A percentile compares a stretch with the other conserved stretches of the same genome.
These are phyloP conservation scores for Oscheius sp. DNA, from an alignment of 1,140 invertebrate genomes.

Conservation along the genomic window DNA sequence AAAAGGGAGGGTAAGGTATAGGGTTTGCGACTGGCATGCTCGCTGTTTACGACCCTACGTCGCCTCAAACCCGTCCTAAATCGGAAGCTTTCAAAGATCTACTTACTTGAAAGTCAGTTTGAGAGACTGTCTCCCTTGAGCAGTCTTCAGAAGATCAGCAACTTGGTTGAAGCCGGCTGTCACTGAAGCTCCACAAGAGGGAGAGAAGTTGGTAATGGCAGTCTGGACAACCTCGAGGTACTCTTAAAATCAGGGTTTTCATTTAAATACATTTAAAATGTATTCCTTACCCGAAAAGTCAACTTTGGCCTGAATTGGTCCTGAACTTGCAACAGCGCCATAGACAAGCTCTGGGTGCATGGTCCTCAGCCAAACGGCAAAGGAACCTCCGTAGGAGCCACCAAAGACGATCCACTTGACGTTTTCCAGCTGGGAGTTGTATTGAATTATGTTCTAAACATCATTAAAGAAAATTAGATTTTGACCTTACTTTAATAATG, in stretches of 20 bases:
- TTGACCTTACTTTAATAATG: conserved; percentile 29
- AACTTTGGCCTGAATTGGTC: conserved; percentile 39
- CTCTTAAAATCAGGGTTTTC: no score
- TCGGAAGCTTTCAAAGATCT: background rate
- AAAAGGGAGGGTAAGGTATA: no score
- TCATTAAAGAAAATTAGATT: background rate
- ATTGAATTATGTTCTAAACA: background rate
- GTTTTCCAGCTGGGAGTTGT: background rate
- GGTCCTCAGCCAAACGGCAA: conserved; percentile 41
- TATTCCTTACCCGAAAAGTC: conserved; percentile 41
- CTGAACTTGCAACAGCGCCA: conserved; percentile 35
- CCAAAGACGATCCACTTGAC: conserved; percentile 43
- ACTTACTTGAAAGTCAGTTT: conserved; percentile 27
- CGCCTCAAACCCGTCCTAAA: no score
- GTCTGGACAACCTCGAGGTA: conserved; percentile 36
- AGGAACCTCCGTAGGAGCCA: conserved; percentile 40
- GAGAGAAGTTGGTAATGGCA: conserved; percentile 11
- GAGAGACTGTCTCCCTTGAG: conserved; percentile 21
- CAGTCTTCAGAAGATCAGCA: conserved; percentile 24
- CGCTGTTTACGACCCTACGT: no score
- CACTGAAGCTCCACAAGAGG: conserved; percentile 16
- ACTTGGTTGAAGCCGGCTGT: conserved; percentile 36
- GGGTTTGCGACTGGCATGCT: no score
- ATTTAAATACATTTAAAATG: no score
- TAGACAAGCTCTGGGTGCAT: conserved; percentile 41